Base-by-base conservation (phyloP, 2,797 vertebrate species). In the Loris lydekkerianus region DNA sequence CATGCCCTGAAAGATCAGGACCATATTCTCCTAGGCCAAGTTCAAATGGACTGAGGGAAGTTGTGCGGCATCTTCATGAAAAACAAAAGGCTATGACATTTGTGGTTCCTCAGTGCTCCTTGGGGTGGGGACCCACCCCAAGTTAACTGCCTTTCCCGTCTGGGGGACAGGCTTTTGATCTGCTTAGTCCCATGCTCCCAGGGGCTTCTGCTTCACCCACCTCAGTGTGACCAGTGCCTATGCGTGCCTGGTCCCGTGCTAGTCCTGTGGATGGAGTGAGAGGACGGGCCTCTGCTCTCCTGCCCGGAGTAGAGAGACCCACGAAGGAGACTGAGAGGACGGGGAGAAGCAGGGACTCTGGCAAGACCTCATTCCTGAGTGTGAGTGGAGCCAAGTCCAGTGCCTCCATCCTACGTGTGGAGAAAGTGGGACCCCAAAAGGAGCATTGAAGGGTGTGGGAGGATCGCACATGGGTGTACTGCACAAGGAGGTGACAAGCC, bases 371-470 rank as follows among this genome's bases (percentile, higher is more conserved):
- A 29, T 58, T 34, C 53, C n/a, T 11, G 11, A 49, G 27, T 69
- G 3, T 21, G 27, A 83, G 17, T 8, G 10, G 9, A 94, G 40
- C 53, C n/a, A 23, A 86, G 46, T 53, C 31, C 25, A 11, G 1
- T 1, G 40, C 14, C 69, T 58, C 72, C 40, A 63, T 69, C 73
- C 65, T 46, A 27, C 20, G 2, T 29, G 11, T 34, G 53, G 46
- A 85, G 63, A 92, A 91, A 37, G 20, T 25, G 72, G 85, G 49
- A 67, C 20, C 25, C 10, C 20, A 31, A 49, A 20, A 46, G 25
- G 8, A 46, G 11, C 0, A 0, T 8, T 2, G 5, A 15, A 40
- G 40, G 17, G 27, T 63, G 7, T 2, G 27, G 27, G 43, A 61
- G 15, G 13, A 31, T 49, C 56, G 23, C 2, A 3, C 13, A 15